Conservation (phyloP, 2,113 vertebrate species). For the Syngnathus floridae region DNA sequence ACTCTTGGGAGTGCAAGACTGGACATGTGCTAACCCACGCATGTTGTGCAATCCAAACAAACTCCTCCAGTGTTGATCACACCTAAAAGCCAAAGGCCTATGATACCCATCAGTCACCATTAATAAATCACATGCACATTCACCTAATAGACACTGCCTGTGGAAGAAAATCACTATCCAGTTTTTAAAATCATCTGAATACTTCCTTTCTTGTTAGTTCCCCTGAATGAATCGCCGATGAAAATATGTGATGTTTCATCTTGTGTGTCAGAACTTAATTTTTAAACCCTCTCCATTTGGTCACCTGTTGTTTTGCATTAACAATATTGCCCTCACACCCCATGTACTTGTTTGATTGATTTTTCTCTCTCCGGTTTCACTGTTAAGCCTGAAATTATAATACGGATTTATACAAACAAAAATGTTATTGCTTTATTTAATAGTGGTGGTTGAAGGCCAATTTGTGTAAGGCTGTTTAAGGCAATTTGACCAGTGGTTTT, state of each 20-base stretch:
- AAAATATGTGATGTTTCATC: neutral
- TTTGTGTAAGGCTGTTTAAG: too few species aligned
- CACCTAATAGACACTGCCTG: slow-evolving; percentile 11
- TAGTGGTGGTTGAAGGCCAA: too few species aligned
- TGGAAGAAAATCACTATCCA: neutral
- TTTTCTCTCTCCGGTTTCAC: neutral
- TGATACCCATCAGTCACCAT: slow-evolving; percentile 37
- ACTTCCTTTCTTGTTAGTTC: neutral
- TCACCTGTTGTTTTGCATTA: neutral
- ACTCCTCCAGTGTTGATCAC: slow-evolving; percentile 1
- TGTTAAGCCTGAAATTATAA: neutral
- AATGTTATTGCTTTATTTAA: neutral
- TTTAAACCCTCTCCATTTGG: neutral
- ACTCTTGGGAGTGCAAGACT: slow-evolving; percentile 30
- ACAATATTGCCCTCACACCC: neutral
- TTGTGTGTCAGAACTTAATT: neutral
- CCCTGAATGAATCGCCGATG: neutral
- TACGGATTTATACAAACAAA: neutral
- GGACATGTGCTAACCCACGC: slow-evolving; percentile 44
- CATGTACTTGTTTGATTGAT: neutral
- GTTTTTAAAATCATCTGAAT: neutral
- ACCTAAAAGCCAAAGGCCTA: slow-evolving; percentile 17
- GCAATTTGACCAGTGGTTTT: neutral
- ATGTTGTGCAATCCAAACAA: slow-evolving; percentile 38
- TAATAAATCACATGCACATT: slow-evolving; percentile 11